phyloP scores from a whole-genome alignment of 2,113 vertebrate species.

The Bubalus kerabau region DNA sequence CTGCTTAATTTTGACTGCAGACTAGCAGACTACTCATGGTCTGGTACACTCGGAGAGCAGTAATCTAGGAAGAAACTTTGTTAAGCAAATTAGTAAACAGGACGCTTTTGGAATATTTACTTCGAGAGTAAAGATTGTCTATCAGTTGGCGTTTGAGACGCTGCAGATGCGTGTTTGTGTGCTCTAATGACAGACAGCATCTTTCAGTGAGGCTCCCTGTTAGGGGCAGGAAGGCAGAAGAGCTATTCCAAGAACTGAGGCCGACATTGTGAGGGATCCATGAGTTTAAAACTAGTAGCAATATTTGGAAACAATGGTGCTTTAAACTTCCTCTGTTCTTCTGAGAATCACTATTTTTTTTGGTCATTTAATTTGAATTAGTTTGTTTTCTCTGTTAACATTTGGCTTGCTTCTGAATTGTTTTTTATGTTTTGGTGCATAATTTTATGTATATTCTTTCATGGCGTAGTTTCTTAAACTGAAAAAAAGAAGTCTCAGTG shows the following conservation, averaged over 20 bases:
- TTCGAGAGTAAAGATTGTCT: neutral
- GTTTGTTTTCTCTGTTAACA: neutral
- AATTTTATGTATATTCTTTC: neutral
- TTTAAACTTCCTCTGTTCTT: neutral
- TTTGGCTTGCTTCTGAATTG: neutral
- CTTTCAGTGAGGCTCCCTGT: neutral
- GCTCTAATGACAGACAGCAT: neutral
- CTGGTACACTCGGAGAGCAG: neutral
- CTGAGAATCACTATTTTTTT: neutral
- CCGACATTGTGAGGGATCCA: accelerated
- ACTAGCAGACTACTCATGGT: neutral
- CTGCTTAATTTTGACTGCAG: neutral
- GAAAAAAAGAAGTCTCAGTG: neutral
- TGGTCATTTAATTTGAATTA: neutral
- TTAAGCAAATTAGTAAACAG: neutral
- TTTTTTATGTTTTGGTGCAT: neutral
- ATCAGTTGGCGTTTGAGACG: neutral
- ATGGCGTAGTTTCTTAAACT: neutral
- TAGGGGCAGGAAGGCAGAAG: neutral
- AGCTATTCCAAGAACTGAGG: neutral
- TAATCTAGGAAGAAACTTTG: neutral
- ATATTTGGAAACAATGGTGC: neutral
- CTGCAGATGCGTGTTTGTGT: neutral
- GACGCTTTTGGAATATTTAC: neutral
- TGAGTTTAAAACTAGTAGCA: neutral